These are phyloP conservation scores for Polydrusus cervinus DNA, from an alignment of 2,888 invertebrate genomes.

Conservation along the genomic window DNA sequence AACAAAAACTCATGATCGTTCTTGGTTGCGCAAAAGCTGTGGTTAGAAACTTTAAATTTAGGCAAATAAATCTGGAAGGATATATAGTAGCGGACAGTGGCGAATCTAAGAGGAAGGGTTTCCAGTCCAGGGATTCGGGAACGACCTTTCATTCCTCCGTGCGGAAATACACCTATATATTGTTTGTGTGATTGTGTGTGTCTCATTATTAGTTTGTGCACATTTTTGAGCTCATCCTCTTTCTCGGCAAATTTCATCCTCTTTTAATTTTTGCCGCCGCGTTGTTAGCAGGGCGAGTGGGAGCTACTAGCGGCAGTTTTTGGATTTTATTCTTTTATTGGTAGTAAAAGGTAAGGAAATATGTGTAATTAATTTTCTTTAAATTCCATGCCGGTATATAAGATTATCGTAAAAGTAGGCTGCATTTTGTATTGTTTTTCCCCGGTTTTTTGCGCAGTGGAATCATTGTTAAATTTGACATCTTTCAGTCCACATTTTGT, in stretches of 20 bases:
- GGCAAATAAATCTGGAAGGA: no score
- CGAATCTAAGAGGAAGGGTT: no score
- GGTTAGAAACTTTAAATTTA: no score
- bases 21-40: no score
- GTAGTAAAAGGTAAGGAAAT: slow-evolving; percentile 16
- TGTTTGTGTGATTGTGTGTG: no score
- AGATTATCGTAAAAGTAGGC: slow-evolving; percentile 27
- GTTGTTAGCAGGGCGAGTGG: slow-evolving; percentile 35
- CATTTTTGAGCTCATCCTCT: slow-evolving; percentile 43
- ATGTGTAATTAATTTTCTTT: neutral
- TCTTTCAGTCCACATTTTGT: slow-evolving; percentile 33
- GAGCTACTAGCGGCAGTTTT: slow-evolving; percentile 21
- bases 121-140: no score
- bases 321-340: slow-evolving; percentile 19
- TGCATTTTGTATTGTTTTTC: slow-evolving; percentile 42
- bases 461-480: slow-evolving; percentile 47
- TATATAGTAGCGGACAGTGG: no score
- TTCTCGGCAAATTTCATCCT: slow-evolving; percentile 40
- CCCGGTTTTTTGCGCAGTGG: slow-evolving; percentile 47
- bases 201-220: no score
- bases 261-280: slow-evolving; percentile 49
- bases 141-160: neutral
- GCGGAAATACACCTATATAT: no score
- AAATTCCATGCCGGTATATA: neutral
- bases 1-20: no score